Evolutionary conservation across 2,888 invertebrate species (phyloP), one percentile per base, ranked within the genome.

Genomic region (Anthrax anthrax): DNA sequence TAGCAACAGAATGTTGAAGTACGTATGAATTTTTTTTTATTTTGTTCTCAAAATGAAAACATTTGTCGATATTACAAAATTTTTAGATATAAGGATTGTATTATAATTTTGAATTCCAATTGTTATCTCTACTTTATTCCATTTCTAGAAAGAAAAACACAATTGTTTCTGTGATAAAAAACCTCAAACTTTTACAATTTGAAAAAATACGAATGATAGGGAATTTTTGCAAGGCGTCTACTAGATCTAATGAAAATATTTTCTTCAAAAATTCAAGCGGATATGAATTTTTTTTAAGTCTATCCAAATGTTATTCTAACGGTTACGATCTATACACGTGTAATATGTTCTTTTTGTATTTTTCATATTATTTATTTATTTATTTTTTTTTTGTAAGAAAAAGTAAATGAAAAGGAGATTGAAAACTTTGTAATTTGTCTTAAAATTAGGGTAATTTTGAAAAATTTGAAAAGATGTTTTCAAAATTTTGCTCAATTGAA

Each of bases 231-330:
- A 40, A 45, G 45, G 45, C 45, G 45, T 36, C 42, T 42, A 42
- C n/a, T n/a, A n/a, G n/a, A n/a, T 45, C 40, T 45, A 45, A 45
- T 45, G 45, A 45, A 45, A 45, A 45, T 45, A 45, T 45, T 45
- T 45, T 45, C 40, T 45, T 45, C 39, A 40, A 45, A 32, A 23
- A 45, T 36, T 40, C 40, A 45, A 45, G 40, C 45, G 45, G 45
- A 45, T 40, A 45, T 45, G 45, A 45, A 45, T 23, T 45, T 45
- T 45, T 45, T 39, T 40, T 34, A 45, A 40, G 40, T 40, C 45
- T 18, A 40, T 40, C 40, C 45, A 23, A 45, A 40, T 45, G 45
- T 45, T 45, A 40, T 34, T 44, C 39, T 36, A 44, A 32, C 44
- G 27, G 17, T n/a, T n/a, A n/a, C n/a, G n/a, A n/a, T n/a, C n/a